A percentile compares a stretch with the other conserved stretches of the same genome.
Evolutionary conservation across 2,797 vertebrate species (phyloP).

Genomic region (Siniperca undulata): DNA sequence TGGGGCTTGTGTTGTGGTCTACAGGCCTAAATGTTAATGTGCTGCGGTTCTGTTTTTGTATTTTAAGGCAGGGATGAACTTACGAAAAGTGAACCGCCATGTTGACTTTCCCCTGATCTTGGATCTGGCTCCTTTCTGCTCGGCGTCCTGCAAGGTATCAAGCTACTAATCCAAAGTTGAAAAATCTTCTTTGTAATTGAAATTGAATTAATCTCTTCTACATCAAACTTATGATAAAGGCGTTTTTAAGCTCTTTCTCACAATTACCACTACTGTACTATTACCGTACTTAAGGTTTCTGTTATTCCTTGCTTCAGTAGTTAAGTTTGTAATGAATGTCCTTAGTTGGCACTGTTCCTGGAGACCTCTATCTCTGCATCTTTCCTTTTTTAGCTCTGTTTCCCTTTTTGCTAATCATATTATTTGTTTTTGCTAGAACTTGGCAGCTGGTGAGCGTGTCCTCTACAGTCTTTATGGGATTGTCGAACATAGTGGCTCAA

Average conservation of each 20-base stretch:
- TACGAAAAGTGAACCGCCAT: slow-evolving; percentile 97
- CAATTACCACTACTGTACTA: neutral
- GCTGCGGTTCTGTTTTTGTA: slow-evolving; percentile 18
- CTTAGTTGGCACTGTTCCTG: neutral
- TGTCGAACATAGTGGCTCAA: slow-evolving; percentile 96
- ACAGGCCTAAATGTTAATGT: neutral
- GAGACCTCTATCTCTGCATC: neutral
- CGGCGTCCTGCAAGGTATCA: slow-evolving; percentile 93
- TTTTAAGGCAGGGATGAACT: slow-evolving; percentile 93
- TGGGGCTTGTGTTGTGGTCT: neutral
- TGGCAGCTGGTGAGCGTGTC: slow-evolving; percentile 88
- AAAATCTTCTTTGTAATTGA: neutral
- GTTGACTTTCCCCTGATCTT: slow-evolving; percentile 95
- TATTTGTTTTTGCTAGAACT: slow-evolving; percentile 73
- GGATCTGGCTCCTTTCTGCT: slow-evolving; percentile 97
- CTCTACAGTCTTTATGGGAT: slow-evolving; percentile 95
- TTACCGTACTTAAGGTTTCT: neutral
- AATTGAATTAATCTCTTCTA: neutral
- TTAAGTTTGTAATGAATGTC: slow-evolving; percentile 10
- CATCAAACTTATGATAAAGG: neutral
- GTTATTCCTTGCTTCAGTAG: neutral
- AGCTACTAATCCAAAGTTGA: neutral
- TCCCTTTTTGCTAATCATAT: slow-evolving; percentile 2
- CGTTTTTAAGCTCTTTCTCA: neutral
- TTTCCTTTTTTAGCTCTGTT: neutral